Base-by-base conservation (phyloP, 2,888 invertebrate genomes). In the Electrophaes corylata region DNA sequence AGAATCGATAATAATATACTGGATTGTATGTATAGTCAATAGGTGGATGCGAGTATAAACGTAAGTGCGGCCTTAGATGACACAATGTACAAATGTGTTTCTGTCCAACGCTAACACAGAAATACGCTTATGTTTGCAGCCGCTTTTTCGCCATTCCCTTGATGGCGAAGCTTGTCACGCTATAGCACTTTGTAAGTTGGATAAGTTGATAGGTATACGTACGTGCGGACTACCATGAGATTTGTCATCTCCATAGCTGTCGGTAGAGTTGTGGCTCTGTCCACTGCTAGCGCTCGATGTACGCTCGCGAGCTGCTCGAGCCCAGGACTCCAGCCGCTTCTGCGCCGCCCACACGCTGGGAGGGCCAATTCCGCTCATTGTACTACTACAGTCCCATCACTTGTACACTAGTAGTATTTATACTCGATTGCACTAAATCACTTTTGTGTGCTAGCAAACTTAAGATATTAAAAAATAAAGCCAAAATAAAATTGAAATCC, bases 291-390 rank as follows among this genome's bases (percentile, higher is more conserved):
- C 91, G 33, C 91, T 91, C 2, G 88, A 90, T 1, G 94, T 93
- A 43, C 95, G 88, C 75, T 95, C 95, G 73, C 95, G 93, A 43
- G 95, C 95, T 46, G 95, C 95, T 54, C 94, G 89, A 1, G 95
- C 95, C 96, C 96, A 96, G 6, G 95, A 94, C 80, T 95, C 95
- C 41, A 96, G 92, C 64, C 95, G 88, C 80, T 95, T 95, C 83
- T 96, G 95, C 20, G 95, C 95, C 62, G 95, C 94, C 95, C 95
- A 96, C 71, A 95, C 95, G 60, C 95, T 94, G 12, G 95, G 94
- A 56, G 95, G 95, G 70, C 95, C 95, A 72, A 95, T 88, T 56
- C 95, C 95, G 83, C 94, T 94, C 94, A 94, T 94, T 60, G 58
- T 62, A 60, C 68, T 54, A 70, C 61, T 67, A 53, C 75, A 58